phyloP scores from a whole-genome alignment of 2,888 invertebrate genomes.

The Heteromurus nitidus region DNA sequence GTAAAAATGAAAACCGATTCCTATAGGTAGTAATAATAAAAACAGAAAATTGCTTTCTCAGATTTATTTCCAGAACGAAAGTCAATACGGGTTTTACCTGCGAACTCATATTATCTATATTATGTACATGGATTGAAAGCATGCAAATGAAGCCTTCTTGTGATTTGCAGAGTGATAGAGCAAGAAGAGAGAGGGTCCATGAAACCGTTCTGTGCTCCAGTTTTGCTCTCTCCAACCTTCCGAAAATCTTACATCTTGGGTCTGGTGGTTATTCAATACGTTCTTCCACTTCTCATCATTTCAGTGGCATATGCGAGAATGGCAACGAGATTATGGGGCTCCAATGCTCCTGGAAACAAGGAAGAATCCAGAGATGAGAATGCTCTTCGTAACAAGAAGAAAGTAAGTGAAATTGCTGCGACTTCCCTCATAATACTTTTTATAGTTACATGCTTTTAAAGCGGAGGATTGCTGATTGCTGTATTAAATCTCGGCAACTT shows the following conservation, averaged over 20 bases:
- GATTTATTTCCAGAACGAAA: too few species aligned
- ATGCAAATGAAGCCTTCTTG: not conserved
- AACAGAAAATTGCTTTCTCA: too few species aligned
- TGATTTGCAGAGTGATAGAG: constrained; percentile 63
- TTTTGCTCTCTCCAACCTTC: constrained; percentile 73
- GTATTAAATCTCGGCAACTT: too few species aligned
- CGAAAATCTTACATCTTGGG: constrained; percentile 73
- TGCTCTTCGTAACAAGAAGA: constrained; percentile 87
- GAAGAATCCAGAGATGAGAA: constrained; percentile 87
- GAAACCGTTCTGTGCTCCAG: constrained; percentile 75
- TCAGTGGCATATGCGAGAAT: constrained; percentile 83
- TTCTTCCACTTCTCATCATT: constrained; percentile 88
- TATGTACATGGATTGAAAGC: too few species aligned
- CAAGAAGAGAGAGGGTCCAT: constrained; percentile 61
- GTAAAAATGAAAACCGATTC: too few species aligned
- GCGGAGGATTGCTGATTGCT: too few species aligned
- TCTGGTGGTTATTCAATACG: constrained; percentile 79
- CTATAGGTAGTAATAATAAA: too few species aligned
- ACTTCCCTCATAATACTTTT: too few species aligned
- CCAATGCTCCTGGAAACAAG: constrained; percentile 82
- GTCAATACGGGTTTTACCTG: too few species aligned
- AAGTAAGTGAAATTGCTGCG: constrained; percentile 79
- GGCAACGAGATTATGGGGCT: constrained; percentile 64
- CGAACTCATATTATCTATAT: too few species aligned
- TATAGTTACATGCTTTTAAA: too few species aligned